Percentiles rank a stretch among this genome's conserved stretches.
These are phyloP conservation scores for Apotomis turbidana DNA, from an alignment of 2,888 invertebrate genomes.

Conservation along the genomic window DNA sequence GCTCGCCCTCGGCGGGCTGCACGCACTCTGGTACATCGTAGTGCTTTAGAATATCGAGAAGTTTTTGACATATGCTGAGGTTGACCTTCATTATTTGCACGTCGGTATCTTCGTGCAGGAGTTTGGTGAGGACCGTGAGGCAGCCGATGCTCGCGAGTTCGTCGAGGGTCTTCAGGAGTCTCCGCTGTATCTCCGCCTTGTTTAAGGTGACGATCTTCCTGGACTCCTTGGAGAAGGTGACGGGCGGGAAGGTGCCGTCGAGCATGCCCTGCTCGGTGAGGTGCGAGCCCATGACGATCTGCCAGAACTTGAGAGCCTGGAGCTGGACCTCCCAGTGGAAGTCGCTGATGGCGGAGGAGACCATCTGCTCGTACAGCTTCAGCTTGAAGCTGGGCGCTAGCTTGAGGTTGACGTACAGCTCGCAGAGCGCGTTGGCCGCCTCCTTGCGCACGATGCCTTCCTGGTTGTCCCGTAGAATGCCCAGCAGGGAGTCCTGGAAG, in stretches of 20 bases:
- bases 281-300: slow-evolving; percentile 85
- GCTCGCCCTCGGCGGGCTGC: slow-evolving; percentile 56
- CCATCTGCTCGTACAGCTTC: slow-evolving; percentile 86
- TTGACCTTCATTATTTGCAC: slow-evolving; percentile 87
- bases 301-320: slow-evolving; percentile 89
- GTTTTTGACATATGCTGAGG: slow-evolving; percentile 78
- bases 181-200: slow-evolving; percentile 85
- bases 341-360: slow-evolving; percentile 86
- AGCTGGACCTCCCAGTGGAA: slow-evolving; percentile 93
- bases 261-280: slow-evolving; percentile 92
- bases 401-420: slow-evolving; percentile 86
- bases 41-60: slow-evolving; percentile 81
- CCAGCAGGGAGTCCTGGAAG: slow-evolving; percentile 80
- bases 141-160: slow-evolving; percentile 88
- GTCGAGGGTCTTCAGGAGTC: slow-evolving; percentile 86
- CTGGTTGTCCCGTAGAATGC: slow-evolving; percentile 85
- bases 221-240: slow-evolving; percentile 91
- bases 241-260: slow-evolving; percentile 90
- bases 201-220: slow-evolving; percentile 90
- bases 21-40: slow-evolving; percentile 78
- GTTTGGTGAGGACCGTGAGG: slow-evolving; percentile 86
- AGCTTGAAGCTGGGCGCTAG: slow-evolving; percentile 81
- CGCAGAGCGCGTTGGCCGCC: slow-evolving; percentile 86
- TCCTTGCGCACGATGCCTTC: slow-evolving; percentile 92
- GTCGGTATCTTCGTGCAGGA: slow-evolving; percentile 88